Evolutionary conservation across 2,888 invertebrate genomes (phyloP), one percentile per base, ranked within the genome.

Genomic region (Pycnomerus fuliginosus): DNA sequence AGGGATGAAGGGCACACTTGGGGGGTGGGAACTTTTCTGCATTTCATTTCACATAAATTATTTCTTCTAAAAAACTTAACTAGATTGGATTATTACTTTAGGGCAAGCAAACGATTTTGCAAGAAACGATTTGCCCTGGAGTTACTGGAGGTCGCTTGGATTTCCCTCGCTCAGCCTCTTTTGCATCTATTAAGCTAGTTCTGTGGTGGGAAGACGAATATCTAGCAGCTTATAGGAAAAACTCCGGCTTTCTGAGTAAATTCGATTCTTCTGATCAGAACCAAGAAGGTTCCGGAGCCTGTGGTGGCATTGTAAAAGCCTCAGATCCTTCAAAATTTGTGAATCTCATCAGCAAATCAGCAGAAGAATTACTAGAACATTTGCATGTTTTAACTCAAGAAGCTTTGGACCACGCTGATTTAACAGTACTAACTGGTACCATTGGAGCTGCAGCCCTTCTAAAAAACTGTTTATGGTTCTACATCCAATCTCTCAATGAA

Each of bases 131-230:
- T 46, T 90, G 90, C 60, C 75, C 80, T 1, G 85, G 86, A 15
- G 82, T 89, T n/a, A 87, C 88, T 17, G 90, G 90, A 8, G 90
- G 90, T 0, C 78, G 84, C 53, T 70, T 90, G 34, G 90, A 90
- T 69, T 90, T 90, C 68, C 90, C 90, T 0, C 79, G 88, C 35
- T 87, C 84, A 64, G 89, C 88, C 3, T 89, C 89, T 1, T 90
- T 90, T 74, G 89, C 89, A 1, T 82, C 90, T 1, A 84, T 87
- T 11, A 90, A 90, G 74, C 78, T 90, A 53, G 87, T 89, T 0
- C 70, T 83, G n/a, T 90, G 90, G 90, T 85, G 89, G 78, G 90
- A 90, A 72, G 87, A 88, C 53, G 90, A 90, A 62, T 90, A 85
- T 61, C 73, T 79, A 20, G 85, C 87, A 36, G 87, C 89, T 13